phyloP scores from a whole-genome alignment of 2,797 vertebrate species.

The Craterocephalus amniculus region DNA sequence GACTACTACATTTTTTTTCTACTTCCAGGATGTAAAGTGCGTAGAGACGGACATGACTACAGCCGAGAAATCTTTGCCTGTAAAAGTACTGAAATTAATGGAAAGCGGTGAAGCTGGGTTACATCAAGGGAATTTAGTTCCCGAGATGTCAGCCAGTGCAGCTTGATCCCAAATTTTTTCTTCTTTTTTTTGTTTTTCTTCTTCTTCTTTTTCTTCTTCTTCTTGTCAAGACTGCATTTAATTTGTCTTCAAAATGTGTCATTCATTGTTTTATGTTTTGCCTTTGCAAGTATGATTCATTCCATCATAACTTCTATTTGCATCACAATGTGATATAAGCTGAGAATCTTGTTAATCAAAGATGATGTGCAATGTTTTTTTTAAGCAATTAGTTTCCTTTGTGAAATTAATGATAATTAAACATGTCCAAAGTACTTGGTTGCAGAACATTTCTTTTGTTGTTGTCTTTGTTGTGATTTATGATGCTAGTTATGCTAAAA shows the following conservation, averaged over 20 bases:
- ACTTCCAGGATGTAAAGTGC: constrained; percentile 26
- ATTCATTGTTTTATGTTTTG: not conserved
- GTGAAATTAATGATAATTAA: not conserved
- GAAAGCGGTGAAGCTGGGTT: not conserved
- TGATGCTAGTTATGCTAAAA: constrained; percentile 31
- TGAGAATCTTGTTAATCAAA: not conserved
- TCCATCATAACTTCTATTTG: not conserved
- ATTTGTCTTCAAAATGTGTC: not conserved
- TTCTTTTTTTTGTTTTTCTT: not conserved
- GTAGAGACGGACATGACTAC: constrained; percentile 6
- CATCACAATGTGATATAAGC: not conserved
- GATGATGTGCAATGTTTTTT: too few species aligned
- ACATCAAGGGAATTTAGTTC: not conserved
- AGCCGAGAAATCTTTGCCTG: not conserved
- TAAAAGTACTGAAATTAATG: constrained; percentile 5
- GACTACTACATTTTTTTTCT: constrained; percentile 29
- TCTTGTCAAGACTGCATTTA: not conserved
- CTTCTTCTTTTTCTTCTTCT: not conserved
- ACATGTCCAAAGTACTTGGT: not conserved
- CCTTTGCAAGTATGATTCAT: constrained; percentile 1
- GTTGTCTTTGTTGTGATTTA: constrained; percentile 24
- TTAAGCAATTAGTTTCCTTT: constrained; percentile 4
- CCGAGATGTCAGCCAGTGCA: not conserved
- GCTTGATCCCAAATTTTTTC: not conserved
- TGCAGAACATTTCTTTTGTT: constrained; percentile 12